phyloP scores from a whole-genome alignment of 2,113 vertebrate species.

The Siphamia tubifer region DNA sequence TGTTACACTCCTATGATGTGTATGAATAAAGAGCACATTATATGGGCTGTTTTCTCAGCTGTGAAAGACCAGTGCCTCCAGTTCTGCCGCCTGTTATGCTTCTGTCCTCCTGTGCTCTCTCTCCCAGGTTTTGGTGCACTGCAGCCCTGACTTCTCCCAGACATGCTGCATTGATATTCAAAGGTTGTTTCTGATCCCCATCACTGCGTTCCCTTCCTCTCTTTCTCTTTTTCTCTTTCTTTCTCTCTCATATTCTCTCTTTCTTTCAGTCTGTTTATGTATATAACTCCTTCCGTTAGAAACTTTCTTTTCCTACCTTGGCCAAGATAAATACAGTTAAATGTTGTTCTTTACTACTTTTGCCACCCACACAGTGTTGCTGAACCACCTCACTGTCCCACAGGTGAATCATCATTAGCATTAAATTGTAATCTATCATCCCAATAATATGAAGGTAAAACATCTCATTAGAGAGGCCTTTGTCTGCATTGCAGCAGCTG shows the following conservation, averaged over 20 bases:
- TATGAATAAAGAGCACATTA: no score
- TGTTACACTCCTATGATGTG: no score
- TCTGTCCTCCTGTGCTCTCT: conserved; percentile 50
- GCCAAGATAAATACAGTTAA: conserved; percentile 4
- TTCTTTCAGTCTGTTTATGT: no score
- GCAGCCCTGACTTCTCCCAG: conserved; percentile 85
- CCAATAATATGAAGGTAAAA: background rate
- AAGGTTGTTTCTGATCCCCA: conserved; percentile 84
- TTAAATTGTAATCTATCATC: background rate
- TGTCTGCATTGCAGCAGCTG: conserved; percentile 12
- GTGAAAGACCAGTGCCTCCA: conserved; percentile 9
- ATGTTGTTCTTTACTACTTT: conserved; percentile 8
- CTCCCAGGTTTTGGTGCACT: conserved; percentile 92
- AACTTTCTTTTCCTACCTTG: background rate
- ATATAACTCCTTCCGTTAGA: background rate
- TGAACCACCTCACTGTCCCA: background rate
- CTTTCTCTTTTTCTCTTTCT: conserved; percentile 21
- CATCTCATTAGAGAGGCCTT: background rate
- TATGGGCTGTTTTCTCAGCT: background rate
- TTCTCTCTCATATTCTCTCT: conserved; percentile 1
- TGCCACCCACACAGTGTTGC: background rate
- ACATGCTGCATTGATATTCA: conserved; percentile 94
- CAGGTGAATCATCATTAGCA: no score
- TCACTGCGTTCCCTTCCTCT: conserved; percentile 71
- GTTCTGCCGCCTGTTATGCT: conserved; percentile 25